Evolutionary conservation across 2,113 vertebrate genomes (phyloP).

Genomic region (Trematomus loennbergii): DNA sequence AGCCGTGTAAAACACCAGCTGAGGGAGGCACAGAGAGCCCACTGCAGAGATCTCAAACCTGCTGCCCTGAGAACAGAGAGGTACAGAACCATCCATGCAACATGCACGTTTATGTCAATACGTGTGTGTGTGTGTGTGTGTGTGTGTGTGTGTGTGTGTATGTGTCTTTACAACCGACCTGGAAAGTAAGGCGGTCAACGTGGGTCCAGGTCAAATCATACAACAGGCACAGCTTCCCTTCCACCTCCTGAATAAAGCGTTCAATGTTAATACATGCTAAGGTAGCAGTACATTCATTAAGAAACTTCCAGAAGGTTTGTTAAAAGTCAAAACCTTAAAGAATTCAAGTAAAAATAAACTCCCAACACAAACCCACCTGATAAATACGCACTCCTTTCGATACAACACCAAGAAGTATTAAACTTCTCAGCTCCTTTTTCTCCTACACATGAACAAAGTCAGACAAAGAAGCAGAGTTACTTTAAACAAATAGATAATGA

Average conservation of each 20-base stretch:
- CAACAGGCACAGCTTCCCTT: slow-evolving; percentile 52
- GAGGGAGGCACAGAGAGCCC: slow-evolving; percentile 74
- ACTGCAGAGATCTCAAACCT: slow-evolving; percentile 87
- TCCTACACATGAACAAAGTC: slow-evolving; percentile 41
- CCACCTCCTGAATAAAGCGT: slow-evolving; percentile 60
- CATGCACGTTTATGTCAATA: not conserved
- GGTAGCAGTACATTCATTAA: not conserved
- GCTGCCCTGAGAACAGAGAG: slow-evolving; percentile 80
- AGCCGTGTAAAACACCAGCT: slow-evolving; percentile 83
- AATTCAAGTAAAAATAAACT: not conserved
- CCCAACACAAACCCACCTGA: slow-evolving; percentile 44
- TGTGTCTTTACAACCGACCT: slow-evolving; percentile 55
- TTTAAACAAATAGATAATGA: not conserved
- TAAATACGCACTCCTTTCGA: slow-evolving; percentile 71
- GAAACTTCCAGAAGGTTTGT: not conserved
- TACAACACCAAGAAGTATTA: slow-evolving; percentile 65
- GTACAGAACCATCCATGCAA: not conserved
- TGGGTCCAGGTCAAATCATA: slow-evolving; percentile 70
- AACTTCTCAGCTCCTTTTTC: slow-evolving; percentile 61
- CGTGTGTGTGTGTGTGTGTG: not conserved
- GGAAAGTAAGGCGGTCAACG: slow-evolving; percentile 71
- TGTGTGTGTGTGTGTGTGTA: not conserved
- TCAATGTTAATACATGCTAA: not conserved
- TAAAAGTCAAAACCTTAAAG: not conserved
- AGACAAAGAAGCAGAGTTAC: not conserved